These are phyloP conservation scores for Phyllostomus discolor DNA, from an alignment of 2,113 vertebrate species.

Conservation along the genomic window DNA sequence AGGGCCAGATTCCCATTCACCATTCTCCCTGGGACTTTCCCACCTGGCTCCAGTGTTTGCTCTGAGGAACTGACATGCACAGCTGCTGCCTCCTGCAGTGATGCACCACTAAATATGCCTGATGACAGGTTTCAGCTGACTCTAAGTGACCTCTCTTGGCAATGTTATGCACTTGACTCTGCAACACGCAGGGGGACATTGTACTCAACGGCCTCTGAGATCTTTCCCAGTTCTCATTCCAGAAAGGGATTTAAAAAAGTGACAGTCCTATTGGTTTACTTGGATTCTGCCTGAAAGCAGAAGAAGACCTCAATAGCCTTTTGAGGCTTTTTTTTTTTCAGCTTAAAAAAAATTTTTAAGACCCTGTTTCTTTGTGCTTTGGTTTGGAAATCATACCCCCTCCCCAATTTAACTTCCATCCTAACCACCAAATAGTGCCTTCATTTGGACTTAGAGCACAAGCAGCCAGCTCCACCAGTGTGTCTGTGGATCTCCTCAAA, in stretches of 20 bases:
- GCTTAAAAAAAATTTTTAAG: not conserved
- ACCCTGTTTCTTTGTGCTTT: not conserved
- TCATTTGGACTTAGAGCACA: not conserved
- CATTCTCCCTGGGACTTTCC: not conserved
- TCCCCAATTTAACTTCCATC: conserved; percentile 35
- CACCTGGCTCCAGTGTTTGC: not conserved
- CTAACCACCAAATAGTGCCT: conserved; percentile 25
- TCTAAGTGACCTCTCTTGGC: not conserved
- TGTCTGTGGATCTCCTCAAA: not conserved
- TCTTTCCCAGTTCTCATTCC: not conserved
- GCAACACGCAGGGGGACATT: not conserved
- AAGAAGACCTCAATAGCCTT: not conserved
- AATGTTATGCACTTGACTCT: not conserved
- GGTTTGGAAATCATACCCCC: not conserved
- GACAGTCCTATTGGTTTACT: not conserved
- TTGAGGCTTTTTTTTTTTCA: not conserved
- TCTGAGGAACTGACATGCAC: not conserved
- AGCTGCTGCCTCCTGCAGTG: not conserved
- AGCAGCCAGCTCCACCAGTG: not conserved
- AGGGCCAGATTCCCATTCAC: not conserved
- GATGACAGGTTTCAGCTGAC: not conserved
- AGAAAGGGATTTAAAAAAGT: not conserved
- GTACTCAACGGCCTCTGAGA: not conserved
- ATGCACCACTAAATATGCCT: rapidly evolving
- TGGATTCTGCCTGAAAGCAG: not conserved